Base-by-base conservation (phyloP, 2,797 vertebrate genomes). In the Adrianichthys oophorus region DNA sequence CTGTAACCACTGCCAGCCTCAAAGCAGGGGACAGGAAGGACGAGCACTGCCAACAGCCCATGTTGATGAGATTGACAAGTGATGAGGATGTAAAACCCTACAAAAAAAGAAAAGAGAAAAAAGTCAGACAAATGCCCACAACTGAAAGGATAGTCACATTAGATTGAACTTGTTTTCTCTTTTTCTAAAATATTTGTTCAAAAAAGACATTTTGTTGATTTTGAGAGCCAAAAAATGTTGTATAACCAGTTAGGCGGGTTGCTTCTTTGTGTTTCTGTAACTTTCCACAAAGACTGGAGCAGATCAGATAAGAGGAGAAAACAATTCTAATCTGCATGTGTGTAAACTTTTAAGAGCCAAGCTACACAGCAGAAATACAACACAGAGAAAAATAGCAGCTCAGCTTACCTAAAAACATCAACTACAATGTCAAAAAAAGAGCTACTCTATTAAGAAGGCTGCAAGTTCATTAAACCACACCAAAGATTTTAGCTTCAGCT, bases 1-100 rank as follows among this genome's bases (percentile, higher is more conserved):
- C 84, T 23, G 89, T 6, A 40, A 93, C 0, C 4, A 93, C 87
- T 23, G 92, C 73, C 56, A 96, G 85, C 56, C 80, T 91, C 76
- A 93, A 79, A 70, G 91, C 90, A 65, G 79, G 74, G 1, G 92
- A 90, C 61, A 89, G 79, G 48, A 71, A 37, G 44, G 87, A 80
- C 26, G 85, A 61, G 47, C 43, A 81, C 72, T 70, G 78, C 78
- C 87, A 78, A 71, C 7, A 77, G 47, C 78, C 89, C 96, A 98
- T 98, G 85, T 53, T 88, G 90, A 63, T 64, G 7, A n/a, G 52
- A 66, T 49, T 23, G 68, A 48, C 52, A 26, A 16, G 14, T 18
- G n/a, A 56, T 47, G 42, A 59, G 24, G 48, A 55, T 56, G 57
- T 56, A 32, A 66, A 86, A 59, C 74, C 89, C 90, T 48, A 14